phyloP scores from a whole-genome alignment of 2,113 vertebrate genomes.

The Ceuthmochares aereus region DNA sequence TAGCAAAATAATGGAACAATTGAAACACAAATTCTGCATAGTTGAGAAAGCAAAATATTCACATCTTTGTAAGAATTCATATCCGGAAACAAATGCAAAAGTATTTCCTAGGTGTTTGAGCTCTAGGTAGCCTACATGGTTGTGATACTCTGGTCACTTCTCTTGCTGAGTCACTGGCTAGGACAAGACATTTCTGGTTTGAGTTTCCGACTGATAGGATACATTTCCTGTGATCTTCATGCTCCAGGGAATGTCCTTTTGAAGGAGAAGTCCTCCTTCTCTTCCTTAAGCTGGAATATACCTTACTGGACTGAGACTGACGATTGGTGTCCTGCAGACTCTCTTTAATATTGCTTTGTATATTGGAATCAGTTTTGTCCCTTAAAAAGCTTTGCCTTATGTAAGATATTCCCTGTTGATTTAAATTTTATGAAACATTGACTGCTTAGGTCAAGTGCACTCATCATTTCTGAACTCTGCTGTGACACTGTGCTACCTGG shows the following conservation, averaged over 20 bases:
- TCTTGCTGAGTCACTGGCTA: background rate
- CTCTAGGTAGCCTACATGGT: background rate
- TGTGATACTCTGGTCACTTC: background rate
- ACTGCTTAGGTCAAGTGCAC: background rate
- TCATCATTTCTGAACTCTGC: background rate
- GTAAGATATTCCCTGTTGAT: background rate
- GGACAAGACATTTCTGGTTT: background rate
- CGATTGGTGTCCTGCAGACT: rapidly evolving
- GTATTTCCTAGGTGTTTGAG: background rate
- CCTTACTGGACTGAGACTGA: background rate
- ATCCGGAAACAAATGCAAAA: background rate
- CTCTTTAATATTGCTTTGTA: background rate
- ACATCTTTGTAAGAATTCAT: background rate
- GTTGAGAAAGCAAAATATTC: background rate
- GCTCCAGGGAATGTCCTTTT: background rate
- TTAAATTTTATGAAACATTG: background rate
- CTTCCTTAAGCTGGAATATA: background rate
- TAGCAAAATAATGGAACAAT: background rate
- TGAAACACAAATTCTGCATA: background rate
- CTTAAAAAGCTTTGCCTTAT: background rate
- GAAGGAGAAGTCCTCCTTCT: background rate
- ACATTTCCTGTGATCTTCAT: background rate
- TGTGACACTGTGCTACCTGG: background rate
- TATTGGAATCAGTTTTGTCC: background rate
- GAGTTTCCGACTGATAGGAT: background rate